A percentile compares a stretch with the other conserved stretches of the same genome.
These are phyloP conservation scores for Brachirus orientalis DNA, from an alignment of 2,113 vertebrate genomes.

Conservation along the genomic window DNA sequence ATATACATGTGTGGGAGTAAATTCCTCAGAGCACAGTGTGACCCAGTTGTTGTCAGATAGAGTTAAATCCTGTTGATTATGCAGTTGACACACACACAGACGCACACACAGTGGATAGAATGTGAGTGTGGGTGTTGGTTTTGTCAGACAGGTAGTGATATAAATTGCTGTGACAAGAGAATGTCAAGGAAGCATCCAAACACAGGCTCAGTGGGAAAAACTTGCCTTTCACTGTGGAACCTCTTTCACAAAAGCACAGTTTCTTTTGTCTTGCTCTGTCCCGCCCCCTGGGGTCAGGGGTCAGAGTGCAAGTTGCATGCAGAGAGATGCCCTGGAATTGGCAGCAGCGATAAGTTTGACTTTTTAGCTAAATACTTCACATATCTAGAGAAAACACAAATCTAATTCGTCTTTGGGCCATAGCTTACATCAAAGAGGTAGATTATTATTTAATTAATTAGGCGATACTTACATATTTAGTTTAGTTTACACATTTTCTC, in stretches of 20 bases:
- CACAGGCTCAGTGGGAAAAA: conserved; percentile 13
- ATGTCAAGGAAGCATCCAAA: conserved; percentile 21
- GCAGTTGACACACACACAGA: conserved; percentile 24
- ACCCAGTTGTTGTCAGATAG: conserved; percentile 56
- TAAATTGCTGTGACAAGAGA: conserved; percentile 39
- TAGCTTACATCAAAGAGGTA: no score
- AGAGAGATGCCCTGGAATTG: conserved; percentile 10
- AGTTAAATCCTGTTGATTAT: conserved; percentile 59
- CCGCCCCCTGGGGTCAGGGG: conserved; percentile 30
- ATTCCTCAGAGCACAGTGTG: conserved; percentile 21
- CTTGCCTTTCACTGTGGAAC: conserved; percentile 6
- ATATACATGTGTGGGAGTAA: conserved; percentile 11
- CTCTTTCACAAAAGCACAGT: conserved; percentile 12
- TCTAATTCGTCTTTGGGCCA: no score
- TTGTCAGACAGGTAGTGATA: conserved; percentile 14
- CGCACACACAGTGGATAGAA: not conserved
- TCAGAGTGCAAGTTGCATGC: conserved; percentile 17
- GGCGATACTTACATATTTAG: no score
- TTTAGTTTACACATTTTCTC: no score
- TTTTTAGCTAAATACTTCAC: not conserved
- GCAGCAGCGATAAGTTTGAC: not conserved
- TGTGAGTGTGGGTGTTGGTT: conserved; percentile 19
- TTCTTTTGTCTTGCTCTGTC: conserved; percentile 17
- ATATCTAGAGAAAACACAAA: no score
- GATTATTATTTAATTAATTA: no score